Base-by-base conservation (phyloP, 2,113 vertebrate species). In the Lichenostomus cassidix region DNA sequence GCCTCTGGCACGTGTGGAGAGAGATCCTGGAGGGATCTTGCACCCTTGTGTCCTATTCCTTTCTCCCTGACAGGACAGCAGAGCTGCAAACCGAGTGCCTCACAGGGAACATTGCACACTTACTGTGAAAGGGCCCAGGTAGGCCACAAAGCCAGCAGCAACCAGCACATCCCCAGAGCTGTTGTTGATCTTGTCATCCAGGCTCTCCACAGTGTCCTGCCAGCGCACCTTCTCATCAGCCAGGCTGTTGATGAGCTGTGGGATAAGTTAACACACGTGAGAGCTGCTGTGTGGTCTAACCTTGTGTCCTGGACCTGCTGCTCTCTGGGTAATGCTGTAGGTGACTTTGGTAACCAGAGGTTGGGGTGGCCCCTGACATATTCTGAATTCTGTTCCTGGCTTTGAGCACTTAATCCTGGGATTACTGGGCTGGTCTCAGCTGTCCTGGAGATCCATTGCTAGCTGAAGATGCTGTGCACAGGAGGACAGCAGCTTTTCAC, bases 101-200 rank as follows among this genome's bases (percentile, higher is more conserved):
- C 0, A 0, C 29, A 16, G 64, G 47, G 18, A 85, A 18, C 20
- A 22, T 3, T 33, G 37, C 33, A 27, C 63, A 39, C 98, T 99
- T 95, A 99, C 99, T 49, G 99, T 99, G 89, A 99, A 99, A n/a
- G 99, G 98, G 52, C 99, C 99, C 81, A 99, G 97, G 96, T 99
- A 99, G 49, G 98, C 98, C 44, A 99, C 89, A 46, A 98, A 99
- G 95, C 98, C 99, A 15, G 99, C 98, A 50, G 98, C 97, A 18
- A 99, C 90, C 64, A 99, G 97, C 81, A 99, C 88, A 1, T 99
- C 98, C 12, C 99, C 99, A 1, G 96, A 94, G 39, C 99, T 97
- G 46, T 99, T 99, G 92, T 97, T 94, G 59, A 99, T 97, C 97
- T 98, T 98, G 95, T 98, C 96, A 69, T 99, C 98, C 96, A 99